Evolutionary conservation across 1,140 invertebrate species (phyloP).

Genomic region (Diplogasteroides magnus): DNA sequence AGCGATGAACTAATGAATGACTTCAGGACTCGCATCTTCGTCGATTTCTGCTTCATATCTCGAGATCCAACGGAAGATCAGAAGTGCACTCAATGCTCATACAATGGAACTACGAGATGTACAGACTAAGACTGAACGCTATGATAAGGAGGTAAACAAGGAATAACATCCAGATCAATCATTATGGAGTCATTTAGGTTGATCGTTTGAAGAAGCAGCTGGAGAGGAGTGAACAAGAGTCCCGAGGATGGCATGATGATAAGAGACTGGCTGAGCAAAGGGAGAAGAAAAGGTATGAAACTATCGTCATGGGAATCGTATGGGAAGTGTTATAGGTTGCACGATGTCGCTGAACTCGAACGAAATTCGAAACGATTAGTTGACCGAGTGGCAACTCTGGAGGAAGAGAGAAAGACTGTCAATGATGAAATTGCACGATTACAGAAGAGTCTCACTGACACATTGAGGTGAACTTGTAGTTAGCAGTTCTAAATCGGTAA

Average conservation of each 20-base stretch:
- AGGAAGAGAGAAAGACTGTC: background rate
- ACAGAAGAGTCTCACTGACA: background rate
- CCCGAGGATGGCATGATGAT: background rate
- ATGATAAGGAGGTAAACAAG: background rate
- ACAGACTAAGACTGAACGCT: background rate
- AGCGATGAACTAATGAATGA: too few relatives aligned
- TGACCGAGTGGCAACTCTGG: background rate
- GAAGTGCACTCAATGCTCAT: background rate
- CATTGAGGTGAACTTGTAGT: background rate
- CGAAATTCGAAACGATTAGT: background rate
- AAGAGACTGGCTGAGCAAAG: background rate
- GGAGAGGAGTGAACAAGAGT: slow-evolving; percentile 11
- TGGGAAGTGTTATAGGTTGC: too few relatives aligned
- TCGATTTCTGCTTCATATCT: too few relatives aligned
- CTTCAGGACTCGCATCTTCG: too few relatives aligned
- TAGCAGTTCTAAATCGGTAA: too few relatives aligned
- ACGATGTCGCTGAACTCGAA: background rate
- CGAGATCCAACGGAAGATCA: background rate
- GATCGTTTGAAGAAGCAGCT: slow-evolving; percentile 11
- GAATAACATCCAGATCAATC: too few relatives aligned
- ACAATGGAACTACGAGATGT: background rate
- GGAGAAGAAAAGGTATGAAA: background rate
- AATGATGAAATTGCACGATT: background rate
- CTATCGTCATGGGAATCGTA: too few relatives aligned
- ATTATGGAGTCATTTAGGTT: background rate